These are phyloP conservation scores for Ditylenchus dipsaci DNA, from an alignment of 1,140 invertebrate species.

Conservation along the genomic window DNA sequence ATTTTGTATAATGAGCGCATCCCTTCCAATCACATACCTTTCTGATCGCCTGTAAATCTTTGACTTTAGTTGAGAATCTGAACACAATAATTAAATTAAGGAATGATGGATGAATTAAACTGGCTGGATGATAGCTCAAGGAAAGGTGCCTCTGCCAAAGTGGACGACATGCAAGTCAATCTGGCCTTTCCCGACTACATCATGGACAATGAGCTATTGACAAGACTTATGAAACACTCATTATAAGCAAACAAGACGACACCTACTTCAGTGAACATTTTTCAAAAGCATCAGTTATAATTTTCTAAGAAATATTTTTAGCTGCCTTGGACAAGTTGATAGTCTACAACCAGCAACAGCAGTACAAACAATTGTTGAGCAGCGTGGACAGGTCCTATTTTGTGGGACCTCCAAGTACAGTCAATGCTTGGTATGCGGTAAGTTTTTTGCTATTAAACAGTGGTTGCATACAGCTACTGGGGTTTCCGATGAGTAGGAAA, in stretches of 20 bases:
- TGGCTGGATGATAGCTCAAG: slow-evolving; percentile 48
- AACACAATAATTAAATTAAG: slow-evolving; percentile 14
- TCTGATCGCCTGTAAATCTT: no score
- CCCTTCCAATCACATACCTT: no score
- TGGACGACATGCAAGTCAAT: slow-evolving; percentile 45
- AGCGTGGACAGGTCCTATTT: slow-evolving; percentile 61
- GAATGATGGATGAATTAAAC: slow-evolving; percentile 48
- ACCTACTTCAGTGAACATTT: slow-evolving; percentile 62
- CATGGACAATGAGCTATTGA: slow-evolving; percentile 41
- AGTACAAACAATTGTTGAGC: slow-evolving; percentile 61
- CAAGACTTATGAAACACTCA: slow-evolving; percentile 34
- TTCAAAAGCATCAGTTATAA: slow-evolving; percentile 64
- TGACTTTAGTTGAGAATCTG: no score
- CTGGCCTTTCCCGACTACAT: slow-evolving; percentile 52
- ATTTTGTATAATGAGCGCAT: no score
- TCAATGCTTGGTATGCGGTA: slow-evolving; percentile 67
- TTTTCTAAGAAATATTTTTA: slow-evolving; percentile 48
- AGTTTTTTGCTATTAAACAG: slow-evolving; percentile 57
- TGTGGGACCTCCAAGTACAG: slow-evolving; percentile 61
- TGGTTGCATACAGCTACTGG: no score
- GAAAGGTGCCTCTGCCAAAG: slow-evolving; percentile 46
- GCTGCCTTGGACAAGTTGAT: slow-evolving; percentile 13
- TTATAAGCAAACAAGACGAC: not conserved
- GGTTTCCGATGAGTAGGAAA: slow-evolving; percentile 64
- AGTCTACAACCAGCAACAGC: slow-evolving; percentile 14